A percentile compares a stretch with the other conserved stretches of the same genome.
phyloP scores from a whole-genome alignment of 2,888 invertebrate genomes.

The Hylaea fasciaria region DNA sequence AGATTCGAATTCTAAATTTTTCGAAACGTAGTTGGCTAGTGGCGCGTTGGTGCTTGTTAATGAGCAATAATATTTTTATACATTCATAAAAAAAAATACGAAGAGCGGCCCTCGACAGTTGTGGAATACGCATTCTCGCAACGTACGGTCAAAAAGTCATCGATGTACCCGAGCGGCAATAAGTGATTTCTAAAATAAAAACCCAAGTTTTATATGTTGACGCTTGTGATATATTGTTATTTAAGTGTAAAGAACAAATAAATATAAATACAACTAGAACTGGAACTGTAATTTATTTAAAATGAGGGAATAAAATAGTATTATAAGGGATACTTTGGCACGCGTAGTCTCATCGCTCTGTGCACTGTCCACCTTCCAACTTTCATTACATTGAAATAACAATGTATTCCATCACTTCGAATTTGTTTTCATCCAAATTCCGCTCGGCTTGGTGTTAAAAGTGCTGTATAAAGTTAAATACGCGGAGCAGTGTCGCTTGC shows the following conservation, averaged over 20 bases:
- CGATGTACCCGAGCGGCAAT: constrained; percentile 38
- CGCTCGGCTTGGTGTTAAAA: constrained; percentile 51
- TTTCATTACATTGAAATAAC: constrained; percentile 82
- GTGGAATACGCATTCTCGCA: constrained; percentile 30
- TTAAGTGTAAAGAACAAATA: constrained; percentile 83
- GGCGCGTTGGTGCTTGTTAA: constrained; percentile 84
- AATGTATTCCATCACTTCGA: constrained; percentile 69
- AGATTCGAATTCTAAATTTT: constrained; percentile 76
- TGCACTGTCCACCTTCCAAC: constrained; percentile 49
- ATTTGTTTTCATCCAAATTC: constrained; percentile 85
- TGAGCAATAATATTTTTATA: constrained; percentile 85
- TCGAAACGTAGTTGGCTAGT: constrained; percentile 80
- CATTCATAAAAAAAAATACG: constrained; percentile 74
- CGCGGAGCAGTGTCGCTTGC: constrained; percentile 31
- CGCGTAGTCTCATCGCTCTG: constrained; percentile 72
- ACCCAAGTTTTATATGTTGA: constrained; percentile 78
- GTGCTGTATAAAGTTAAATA: constrained; percentile 35
- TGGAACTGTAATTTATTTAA: constrained; percentile 68
- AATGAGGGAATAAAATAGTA: constrained; percentile 60
- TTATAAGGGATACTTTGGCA: constrained; percentile 70
- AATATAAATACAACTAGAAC: constrained; percentile 74
- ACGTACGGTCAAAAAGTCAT: constrained; percentile 76
- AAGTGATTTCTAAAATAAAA: constrained; percentile 34
- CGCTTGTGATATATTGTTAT: constrained; percentile 85
- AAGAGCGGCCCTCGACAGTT: constrained; percentile 67